These are phyloP conservation scores for Cistogaster globosa DNA, from an alignment of 2,888 invertebrate species.

Conservation along the genomic window DNA sequence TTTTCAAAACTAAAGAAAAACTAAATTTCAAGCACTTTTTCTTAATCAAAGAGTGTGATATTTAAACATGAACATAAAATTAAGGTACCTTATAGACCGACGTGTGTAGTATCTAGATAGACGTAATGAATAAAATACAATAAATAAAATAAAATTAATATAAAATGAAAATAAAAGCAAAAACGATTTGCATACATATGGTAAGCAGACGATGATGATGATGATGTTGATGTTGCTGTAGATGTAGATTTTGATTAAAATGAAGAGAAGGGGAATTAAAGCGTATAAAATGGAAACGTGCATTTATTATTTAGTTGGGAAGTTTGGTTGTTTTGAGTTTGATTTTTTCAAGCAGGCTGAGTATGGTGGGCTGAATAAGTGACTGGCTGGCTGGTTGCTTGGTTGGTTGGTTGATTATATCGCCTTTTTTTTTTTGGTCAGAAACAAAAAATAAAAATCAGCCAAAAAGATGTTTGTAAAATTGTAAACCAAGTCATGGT, in stretches of 20 bases:
- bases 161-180: slow-evolving; percentile 59
- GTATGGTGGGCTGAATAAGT: slow-evolving; percentile 6
- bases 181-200: slow-evolving; percentile 64
- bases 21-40: slow-evolving; percentile 49
- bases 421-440: slow-evolving; percentile 51
- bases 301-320: slow-evolving; percentile 42
- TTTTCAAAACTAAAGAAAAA: slow-evolving; percentile 54
- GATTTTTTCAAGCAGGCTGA: slow-evolving; percentile 37
- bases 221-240: neutral
- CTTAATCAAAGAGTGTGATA: slow-evolving; percentile 36
- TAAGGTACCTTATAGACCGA: slow-evolving; percentile 19
- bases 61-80: slow-evolving; percentile 26
- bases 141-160: slow-evolving; percentile 46
- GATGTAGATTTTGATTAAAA: neutral
- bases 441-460: slow-evolving; percentile 7
- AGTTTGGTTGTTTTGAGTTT: slow-evolving; percentile 22
- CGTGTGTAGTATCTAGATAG: slow-evolving; percentile 44
- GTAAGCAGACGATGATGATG: slow-evolving; percentile 41
- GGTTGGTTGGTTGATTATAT: slow-evolving; percentile 37
- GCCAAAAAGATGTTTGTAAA: slow-evolving; percentile 62
- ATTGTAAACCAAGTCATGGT: slow-evolving; percentile 41
- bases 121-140: slow-evolving; percentile 28
- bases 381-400: slow-evolving; percentile 8
- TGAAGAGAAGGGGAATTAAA: slow-evolving; percentile 16
- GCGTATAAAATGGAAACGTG: slow-evolving; percentile 41